Evolutionary conservation across 1,140 invertebrate species (phyloP), one percentile per base, ranked within the genome.

Genomic region (Hylyphantes graminicola): DNA sequence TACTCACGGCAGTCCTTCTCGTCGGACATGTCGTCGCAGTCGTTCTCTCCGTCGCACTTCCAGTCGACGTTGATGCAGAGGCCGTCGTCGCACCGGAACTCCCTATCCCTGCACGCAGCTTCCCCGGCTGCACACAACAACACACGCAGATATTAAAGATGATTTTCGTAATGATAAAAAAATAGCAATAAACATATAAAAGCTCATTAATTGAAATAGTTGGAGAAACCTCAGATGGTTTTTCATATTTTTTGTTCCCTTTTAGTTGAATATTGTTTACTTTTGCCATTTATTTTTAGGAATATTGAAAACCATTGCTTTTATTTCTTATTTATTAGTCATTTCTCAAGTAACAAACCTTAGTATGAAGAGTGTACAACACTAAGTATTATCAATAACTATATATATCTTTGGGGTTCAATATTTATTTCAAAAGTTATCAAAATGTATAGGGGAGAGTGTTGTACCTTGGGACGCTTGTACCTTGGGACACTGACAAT

Each of bases 61-160:
- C 94, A 96, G 5, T 92, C 90, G 82, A 92, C 89, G 68, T 93
- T 93, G 72, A 97, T 93, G 90, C 96, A 97, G 6, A 95, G 91
- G 5, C 95, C 95, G 88, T 96, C 95, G 67, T 91, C 90, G 89
- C 96, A 97, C 78, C 93, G 92, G 88, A 95, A 97, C 88, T 96
- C 93, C 73, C 94, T 88, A 19, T 94, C 92, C 48, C 96, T 93
- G 90, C 98, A 99, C 0, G 95, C 57, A 5, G 74, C 70, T 74
- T 86, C 83, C n/a, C 78, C 74, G 12, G 67, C 85, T 83, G 53
- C 7, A 77, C 53, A 53, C 7, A 59, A 65, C 17, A 11, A 9
- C 8, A 35, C 35, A 35, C 35, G 5, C n/a, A n/a, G n/a, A 35
- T 35, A 35, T 35, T 35, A 35, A 35, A 35, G 35, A 35, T 35